Base-by-base conservation (phyloP, 2,113 vertebrate genomes). In the Anarrhichthys ocellatus region DNA sequence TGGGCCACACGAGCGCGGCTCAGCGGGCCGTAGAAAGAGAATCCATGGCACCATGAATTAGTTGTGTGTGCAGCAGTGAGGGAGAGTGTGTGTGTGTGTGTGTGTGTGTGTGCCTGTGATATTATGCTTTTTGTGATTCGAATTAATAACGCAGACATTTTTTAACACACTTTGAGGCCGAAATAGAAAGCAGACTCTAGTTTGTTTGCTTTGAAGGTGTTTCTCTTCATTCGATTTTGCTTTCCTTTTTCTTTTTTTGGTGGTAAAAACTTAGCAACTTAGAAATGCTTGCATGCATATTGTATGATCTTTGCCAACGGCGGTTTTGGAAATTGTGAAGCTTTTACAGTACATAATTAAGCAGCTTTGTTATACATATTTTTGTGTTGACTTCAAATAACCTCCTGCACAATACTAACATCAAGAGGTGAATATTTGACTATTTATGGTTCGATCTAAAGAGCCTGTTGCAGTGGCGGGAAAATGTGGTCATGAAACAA, bases 301-400 rank as follows among this genome's bases (percentile, higher is more conserved):
- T 92, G 85, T 66, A 91, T 88, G 75, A 86, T 86, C 42, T 78
- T 90, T 90, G 89, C 91, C 89, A 42, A 68, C 38, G 87, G 91
- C 87, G 50, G 76, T 83, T 91, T 87, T 74, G 67, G 76, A 85
- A 89, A 89, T 90, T 20, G 59, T 78, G 61, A 90, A 80, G 90
- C 87, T 89, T 86, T 92, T 87, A 81, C 78, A 75, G 77, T 87
- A 86, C 89, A 93, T 94, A 91, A 91, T 83, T 93, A 80, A 94
- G 85, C 80, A 65, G 76, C 64, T 81, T 81, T 85, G 78, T 79
- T 75, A 83, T 88, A 77, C 68, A 76, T 89, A 76, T 78, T 89
- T 91, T 83, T 90, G 65, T 81, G 63, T 90, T 73, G 76, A 81
- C 82, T 85, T 81, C 76, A 78, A 83, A 87, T 86, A 74, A 88